Conservation (phyloP, 2,113 vertebrate species). For the Prunella fulvescens region DNA sequence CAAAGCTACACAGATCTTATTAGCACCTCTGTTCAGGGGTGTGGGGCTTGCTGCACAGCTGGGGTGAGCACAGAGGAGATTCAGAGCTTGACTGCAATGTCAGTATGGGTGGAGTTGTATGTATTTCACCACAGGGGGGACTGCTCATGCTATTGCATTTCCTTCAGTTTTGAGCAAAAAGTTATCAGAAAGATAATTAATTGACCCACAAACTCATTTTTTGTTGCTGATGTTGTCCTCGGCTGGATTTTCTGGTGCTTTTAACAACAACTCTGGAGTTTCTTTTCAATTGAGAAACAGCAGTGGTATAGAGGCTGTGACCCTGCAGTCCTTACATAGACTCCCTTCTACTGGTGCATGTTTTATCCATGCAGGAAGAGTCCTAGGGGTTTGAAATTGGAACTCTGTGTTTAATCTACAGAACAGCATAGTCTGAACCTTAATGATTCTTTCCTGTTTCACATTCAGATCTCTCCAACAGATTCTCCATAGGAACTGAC, state of each 20-base stretch:
- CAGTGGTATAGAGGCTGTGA: not conserved
- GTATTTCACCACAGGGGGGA: not conserved
- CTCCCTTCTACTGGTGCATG: not conserved
- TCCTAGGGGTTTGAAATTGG: not conserved
- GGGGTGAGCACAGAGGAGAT: not conserved
- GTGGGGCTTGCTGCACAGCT: not conserved
- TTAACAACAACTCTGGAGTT: not conserved
- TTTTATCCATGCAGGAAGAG: not conserved
- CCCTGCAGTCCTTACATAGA: not conserved
- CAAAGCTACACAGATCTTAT: not conserved
- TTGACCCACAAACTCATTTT: not conserved
- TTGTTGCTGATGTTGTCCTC: not conserved
- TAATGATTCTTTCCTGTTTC: not conserved
- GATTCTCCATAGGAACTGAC: not conserved
- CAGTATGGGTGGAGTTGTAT: not conserved
- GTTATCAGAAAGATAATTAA: not conserved
- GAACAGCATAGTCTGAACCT: not conserved
- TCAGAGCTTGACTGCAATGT: not conserved
- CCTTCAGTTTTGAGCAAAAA: not conserved
- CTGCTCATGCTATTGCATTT: not conserved
- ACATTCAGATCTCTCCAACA: not conserved
- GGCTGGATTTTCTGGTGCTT: not conserved
- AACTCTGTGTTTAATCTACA: not conserved
- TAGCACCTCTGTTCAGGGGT: not conserved
- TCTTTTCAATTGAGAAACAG: not conserved